These are phyloP conservation scores for Tetrao urogallus DNA, from an alignment of 2,113 vertebrate genomes.

Conservation along the genomic window DNA sequence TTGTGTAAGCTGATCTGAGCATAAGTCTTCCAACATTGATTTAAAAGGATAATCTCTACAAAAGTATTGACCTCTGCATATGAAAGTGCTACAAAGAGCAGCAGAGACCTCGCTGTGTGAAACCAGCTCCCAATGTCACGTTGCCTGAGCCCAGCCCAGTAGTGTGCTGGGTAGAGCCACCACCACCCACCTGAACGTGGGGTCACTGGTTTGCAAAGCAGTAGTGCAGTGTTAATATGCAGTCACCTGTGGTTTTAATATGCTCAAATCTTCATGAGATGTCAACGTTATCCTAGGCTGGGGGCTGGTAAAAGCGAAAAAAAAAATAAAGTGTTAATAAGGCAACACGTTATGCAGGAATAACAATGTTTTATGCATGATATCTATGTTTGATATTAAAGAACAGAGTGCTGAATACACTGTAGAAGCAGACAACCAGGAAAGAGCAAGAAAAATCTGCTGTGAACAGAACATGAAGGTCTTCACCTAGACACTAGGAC, in stretches of 20 bases:
- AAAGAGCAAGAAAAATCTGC: not conserved
- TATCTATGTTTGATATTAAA: not conserved
- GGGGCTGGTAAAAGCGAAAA: not conserved
- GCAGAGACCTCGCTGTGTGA: not conserved
- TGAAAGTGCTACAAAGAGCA: constrained; percentile 26
- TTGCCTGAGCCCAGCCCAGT: not conserved
- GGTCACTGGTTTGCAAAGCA: not conserved
- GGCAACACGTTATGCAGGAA: not conserved
- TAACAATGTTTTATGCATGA: not conserved
- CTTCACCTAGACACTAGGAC: not conserved
- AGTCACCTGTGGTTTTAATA: not conserved
- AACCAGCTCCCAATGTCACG: constrained; percentile 1
- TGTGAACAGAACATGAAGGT: not conserved
- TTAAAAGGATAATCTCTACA: constrained; percentile 62
- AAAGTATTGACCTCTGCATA: constrained; percentile 58
- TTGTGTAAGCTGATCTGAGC: constrained; percentile 44
- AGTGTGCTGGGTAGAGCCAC: accelerated
- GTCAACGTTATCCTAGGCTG: not conserved
- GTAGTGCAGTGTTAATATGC: too few relatives aligned
- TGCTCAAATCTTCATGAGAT: not conserved
- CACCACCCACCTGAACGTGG: not conserved
- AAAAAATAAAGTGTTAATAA: not conserved
- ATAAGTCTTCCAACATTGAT: constrained; percentile 44
- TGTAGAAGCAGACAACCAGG: not conserved
- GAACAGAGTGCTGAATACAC: not conserved